A percentile compares a stretch with the other conserved stretches of the same genome.
Evolutionary conservation across 1,140 invertebrate genomes (phyloP).

Genomic region (Drosophila rhopaloa): DNA sequence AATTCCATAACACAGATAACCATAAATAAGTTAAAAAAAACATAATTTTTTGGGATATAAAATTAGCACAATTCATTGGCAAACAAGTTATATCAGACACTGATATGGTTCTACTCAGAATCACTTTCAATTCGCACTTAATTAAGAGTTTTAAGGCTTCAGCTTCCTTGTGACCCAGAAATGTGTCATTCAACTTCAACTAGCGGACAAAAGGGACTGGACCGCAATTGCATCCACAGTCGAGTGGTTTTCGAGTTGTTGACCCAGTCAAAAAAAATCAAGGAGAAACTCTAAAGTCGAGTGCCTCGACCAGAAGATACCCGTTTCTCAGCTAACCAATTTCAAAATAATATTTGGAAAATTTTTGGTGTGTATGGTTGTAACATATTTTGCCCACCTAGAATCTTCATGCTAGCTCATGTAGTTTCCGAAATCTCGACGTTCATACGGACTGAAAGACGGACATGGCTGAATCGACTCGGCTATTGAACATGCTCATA

Average conservation of each 20-base stretch:
- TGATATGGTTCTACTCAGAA: constrained; percentile 1
- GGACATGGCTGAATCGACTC: too few relatives aligned
- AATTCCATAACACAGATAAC: neutral
- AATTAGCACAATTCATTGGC: constrained; percentile 11
- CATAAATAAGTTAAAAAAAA: neutral
- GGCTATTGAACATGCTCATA: too few relatives aligned
- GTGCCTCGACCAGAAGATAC: too few relatives aligned
- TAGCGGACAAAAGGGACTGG: constrained; percentile 10
- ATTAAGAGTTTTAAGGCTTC: neutral
- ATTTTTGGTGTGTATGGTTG: too few relatives aligned
- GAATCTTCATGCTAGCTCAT: too few relatives aligned
- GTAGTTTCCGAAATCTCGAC: too few relatives aligned
- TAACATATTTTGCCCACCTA: too few relatives aligned
- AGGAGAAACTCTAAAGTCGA: too few relatives aligned
- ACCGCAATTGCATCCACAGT: constrained; percentile 6
- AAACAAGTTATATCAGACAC: constrained; percentile 20
- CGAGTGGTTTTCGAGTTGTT: constrained; percentile 10
- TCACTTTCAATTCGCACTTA: constrained; percentile 24
- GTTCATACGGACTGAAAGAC: too few relatives aligned
- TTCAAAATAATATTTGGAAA: too few relatives aligned
- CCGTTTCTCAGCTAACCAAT: too few relatives aligned
- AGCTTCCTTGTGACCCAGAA: constrained; percentile 38
- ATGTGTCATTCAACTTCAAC: constrained; percentile 12
- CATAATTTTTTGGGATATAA: neutral
- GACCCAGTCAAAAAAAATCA: constrained; percentile 20